Conservation (phyloP, 2,113 vertebrate genomes). For the Herpetotheres cachinnans region DNA sequence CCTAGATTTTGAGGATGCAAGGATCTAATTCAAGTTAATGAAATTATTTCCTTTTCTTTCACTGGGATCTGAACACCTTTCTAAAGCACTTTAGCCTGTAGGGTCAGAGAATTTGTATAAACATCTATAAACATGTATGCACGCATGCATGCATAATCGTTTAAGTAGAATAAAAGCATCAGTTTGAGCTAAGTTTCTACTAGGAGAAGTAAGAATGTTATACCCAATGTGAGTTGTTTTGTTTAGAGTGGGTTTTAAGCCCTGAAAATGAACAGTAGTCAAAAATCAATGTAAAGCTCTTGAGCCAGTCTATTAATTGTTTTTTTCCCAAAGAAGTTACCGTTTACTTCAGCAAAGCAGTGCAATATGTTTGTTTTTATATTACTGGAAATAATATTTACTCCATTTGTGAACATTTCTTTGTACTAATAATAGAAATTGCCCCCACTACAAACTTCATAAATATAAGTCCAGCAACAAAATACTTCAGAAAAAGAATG, state of each 20-base stretch:
- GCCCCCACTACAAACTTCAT: not conserved
- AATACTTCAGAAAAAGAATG: not conserved
- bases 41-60: not conserved
- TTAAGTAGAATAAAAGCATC: not conserved
- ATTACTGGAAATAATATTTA: not conserved
- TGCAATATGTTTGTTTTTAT: not conserved
- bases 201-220: not conserved
- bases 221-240: not conserved
- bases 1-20: not conserved
- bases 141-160: not conserved
- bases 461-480: not conserved
- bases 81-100: not conserved
- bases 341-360: not conserved
- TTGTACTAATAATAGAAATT: not conserved
- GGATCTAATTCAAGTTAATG: not conserved
- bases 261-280: not conserved
- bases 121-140: not conserved
- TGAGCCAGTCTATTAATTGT: not conserved
- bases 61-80: not conserved
- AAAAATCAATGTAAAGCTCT: not conserved
- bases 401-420: not conserved
- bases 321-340: not conserved
- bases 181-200: not conserved
- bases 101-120: not conserved
- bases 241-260: not conserved